Base-by-base conservation (phyloP, 1,140 invertebrate species). In the Wasmannia auropunctata region DNA sequence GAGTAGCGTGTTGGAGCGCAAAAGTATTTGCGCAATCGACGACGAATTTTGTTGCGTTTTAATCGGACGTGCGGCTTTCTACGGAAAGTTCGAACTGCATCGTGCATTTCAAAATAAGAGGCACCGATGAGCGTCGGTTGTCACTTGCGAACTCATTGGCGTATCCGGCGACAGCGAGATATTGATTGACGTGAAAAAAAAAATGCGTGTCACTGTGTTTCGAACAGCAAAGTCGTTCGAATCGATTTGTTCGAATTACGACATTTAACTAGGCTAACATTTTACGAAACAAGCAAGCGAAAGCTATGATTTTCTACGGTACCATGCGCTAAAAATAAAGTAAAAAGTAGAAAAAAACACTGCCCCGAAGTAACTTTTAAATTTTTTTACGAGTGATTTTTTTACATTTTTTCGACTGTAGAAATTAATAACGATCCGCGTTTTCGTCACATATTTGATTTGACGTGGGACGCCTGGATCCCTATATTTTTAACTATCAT, bases 1-100 rank as follows among this genome's bases (percentile, higher is more conserved):
- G 34, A 56, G 51, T 72, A 56, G 16, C n/a, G 0, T 65, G 19
- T 25, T 74, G 25, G 10, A 34, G 67, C 8, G n/a, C n/a, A n/a
- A 83, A 75, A 25, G 60, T 16, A 81, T 54, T 81, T 72, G 34
- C 22, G 31, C 46, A 51, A 81, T 72, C n/a, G 37, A 74, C 7
- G n/a, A 58, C 16, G n/a, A 75, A 75, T 74, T 60, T 70, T 40
- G 34, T n/a, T 6, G 28, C 43, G 65, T 4, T n/a, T n/a, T 40
- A 81, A 46, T 31, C 25, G 65, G n/a, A 69, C 46, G 22, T 11
- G 25, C 7, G 16, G n/a, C 40, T 79, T 79, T 67, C 62, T 25
- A 65, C 5, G 19, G n/a, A 77, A 77, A 67, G 6, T 46, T 62
- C 25, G 3, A 77, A 62, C 10, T 62, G 22, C 2, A 60, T 60